Conservation (phyloP, 2,888 invertebrate genomes). For the Ormyrus rosae region DNA sequence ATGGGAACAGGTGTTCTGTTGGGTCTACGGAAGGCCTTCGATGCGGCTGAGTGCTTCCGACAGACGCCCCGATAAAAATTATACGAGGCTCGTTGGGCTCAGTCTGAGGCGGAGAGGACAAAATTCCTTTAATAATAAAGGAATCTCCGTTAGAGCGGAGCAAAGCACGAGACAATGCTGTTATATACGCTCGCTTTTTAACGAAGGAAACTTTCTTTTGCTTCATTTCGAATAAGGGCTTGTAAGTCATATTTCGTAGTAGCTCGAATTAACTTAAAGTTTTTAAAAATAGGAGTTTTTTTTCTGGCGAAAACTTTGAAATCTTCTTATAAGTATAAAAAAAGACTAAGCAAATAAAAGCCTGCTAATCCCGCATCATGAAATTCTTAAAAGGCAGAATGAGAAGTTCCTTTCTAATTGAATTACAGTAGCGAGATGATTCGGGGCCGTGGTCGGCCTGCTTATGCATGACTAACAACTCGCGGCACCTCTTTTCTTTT, state of each 20-base stretch:
- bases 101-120: background rate
- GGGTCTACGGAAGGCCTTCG: slow-evolving; percentile 48
- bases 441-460: background rate
- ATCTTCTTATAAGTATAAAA: no score
- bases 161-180: background rate
- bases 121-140: slow-evolving; percentile 53
- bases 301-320: no score
- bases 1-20: slow-evolving; percentile 59
- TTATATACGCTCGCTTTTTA: slow-evolving; percentile 33
- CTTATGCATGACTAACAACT: slow-evolving; percentile 62
- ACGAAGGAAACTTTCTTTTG: slow-evolving; percentile 50
- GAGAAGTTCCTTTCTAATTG: slow-evolving; percentile 6
- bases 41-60: slow-evolving; percentile 54
- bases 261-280: slow-evolving; percentile 3
- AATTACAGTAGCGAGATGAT: slow-evolving; percentile 41
- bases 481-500: slow-evolving; percentile 49
- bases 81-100: slow-evolving; percentile 45
- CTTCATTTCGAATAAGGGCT: slow-evolving; percentile 33
- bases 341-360: no score
- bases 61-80: slow-evolving; percentile 57
- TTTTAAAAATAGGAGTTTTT: no score
- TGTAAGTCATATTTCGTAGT: slow-evolving; percentile 36
- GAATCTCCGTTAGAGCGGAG: slow-evolving; percentile 36
- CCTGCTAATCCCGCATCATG: no score
- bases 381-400: no score